Evolutionary conservation across 2,797 vertebrate species (phyloP), one percentile per base, ranked within the genome.

Genomic region (Capromys pilorides): DNA sequence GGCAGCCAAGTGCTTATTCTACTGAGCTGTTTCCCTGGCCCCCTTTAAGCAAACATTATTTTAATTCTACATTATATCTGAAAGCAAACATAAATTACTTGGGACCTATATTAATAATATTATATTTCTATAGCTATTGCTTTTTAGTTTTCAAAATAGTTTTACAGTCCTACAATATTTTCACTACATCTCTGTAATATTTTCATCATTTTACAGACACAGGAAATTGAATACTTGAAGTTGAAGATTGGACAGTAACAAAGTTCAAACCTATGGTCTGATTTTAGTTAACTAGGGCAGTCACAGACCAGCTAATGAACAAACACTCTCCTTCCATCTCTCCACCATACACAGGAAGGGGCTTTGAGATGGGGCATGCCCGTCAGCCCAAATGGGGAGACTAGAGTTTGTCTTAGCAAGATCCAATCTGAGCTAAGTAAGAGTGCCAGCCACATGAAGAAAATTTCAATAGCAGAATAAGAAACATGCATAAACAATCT

Each of bases 401-500:
- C n/a, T 80, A 49, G 62, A 81, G 77, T 96, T 49, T 94, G 41
- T 79, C 39, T 94, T 88, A 95, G 79, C 57, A 95, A 85, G 78
- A 81, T 93, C 57, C 94, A 26, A 91, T 26, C 84, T n/a, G 79
- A 96, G 62, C 94, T 96, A 87, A 85, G 89, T 78, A 94, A 77
- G 95, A 91, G 61, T 57, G 67, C 69, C 80, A 94, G 87, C 45
- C 78, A 87, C 45, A 95, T 93, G 90, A 91, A 94, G 39, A 24
- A 51, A 93, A 89, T 94, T 96, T 95, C 87, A 96, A 93, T 59
- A 94, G 73, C 49, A 93, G 75, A 94, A 96, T 91, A 97, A 96
- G 93, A 95, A 96, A 90, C 71, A 78, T 14, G 31, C 59, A 93
- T 79, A 94, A 95, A 84, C 86, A 87, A 91, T 36, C 78, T 77